Percentiles rank a stretch among this genome's conserved stretches.
These are phyloP conservation scores for Accipiter virgatus DNA, from an alignment of 2,113 vertebrate genomes.

Conservation along the genomic window DNA sequence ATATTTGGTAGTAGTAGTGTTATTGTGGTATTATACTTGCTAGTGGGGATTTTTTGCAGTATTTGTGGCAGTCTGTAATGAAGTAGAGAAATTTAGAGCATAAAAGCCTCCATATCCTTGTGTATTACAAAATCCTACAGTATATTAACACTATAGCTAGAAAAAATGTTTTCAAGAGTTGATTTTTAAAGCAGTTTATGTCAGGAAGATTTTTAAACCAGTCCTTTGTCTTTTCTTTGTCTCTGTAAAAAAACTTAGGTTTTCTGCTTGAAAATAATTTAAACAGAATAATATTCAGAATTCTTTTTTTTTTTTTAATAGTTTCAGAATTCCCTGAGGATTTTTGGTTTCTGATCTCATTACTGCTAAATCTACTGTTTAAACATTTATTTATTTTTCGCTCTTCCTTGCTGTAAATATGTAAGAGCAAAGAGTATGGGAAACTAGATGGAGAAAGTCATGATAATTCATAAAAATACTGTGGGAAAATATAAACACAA, in stretches of 20 bases:
- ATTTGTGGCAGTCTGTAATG: background rate
- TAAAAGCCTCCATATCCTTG: background rate
- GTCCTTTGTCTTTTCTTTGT: background rate
- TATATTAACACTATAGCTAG: background rate
- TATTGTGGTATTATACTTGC: background rate
- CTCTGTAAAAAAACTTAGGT: background rate
- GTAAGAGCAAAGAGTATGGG: background rate
- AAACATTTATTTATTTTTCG: background rate
- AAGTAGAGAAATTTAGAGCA: background rate
- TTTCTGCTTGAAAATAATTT: background rate
- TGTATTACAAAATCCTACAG: background rate
- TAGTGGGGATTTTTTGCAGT: background rate
- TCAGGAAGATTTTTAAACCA: background rate
- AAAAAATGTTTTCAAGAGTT: background rate
- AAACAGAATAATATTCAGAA: background rate
- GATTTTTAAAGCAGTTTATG: background rate
- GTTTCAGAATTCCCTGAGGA: background rate
- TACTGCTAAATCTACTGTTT: background rate
- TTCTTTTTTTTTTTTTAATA: background rate
- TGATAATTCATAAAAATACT: background rate
- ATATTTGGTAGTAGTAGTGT: background rate
- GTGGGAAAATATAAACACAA: background rate
- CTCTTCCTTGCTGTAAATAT: fast-evolving
- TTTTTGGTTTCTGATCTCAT: background rate
- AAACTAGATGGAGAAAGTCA: background rate